phyloP scores from a whole-genome alignment of 1,140 invertebrate genomes.

The Drosophila biarmipes region DNA sequence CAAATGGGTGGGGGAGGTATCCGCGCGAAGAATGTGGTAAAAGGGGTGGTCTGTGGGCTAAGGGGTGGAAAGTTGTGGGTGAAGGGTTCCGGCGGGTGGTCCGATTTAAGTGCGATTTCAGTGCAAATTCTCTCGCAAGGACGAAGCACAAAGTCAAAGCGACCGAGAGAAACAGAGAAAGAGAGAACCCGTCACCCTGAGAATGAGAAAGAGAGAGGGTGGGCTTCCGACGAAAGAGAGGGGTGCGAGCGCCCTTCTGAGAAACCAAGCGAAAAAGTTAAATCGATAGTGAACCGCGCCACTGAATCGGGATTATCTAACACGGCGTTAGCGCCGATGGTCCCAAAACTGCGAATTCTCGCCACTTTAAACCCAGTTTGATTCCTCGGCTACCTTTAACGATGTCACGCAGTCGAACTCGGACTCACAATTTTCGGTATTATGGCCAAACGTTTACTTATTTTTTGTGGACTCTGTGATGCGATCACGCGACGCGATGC shows the following conservation, averaged over 20 bases:
- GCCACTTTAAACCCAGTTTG: background rate
- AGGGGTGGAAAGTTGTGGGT: constrained; percentile 2
- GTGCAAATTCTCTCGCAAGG: constrained; percentile 72
- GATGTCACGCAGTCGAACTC: constrained; percentile 11
- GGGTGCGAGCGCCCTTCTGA: constrained; percentile 33
- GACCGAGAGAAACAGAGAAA: constrained; percentile 25
- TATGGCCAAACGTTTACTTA: constrained; percentile 10
- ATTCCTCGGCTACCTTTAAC: constrained; percentile 8
- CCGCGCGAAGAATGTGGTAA: background rate
- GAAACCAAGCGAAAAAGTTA: constrained; percentile 62
- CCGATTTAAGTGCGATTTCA: constrained; percentile 48
- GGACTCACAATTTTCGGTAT: constrained; percentile 13
- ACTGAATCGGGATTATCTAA: constrained; percentile 72
- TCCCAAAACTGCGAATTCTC: constrained; percentile 6
- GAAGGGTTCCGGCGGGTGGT: constrained; percentile 14
- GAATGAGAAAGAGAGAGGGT: constrained; percentile 9
- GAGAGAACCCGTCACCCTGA: constrained; percentile 13
- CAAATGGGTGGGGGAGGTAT: constrained; percentile 7
- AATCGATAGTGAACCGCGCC: constrained; percentile 69
- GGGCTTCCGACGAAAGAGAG: constrained; percentile 16
- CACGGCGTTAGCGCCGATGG: constrained; percentile 21
- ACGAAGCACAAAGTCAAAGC: constrained; percentile 72
- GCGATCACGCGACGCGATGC: constrained; percentile 65
- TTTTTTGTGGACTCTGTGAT: constrained; percentile 21
- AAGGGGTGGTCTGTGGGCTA: background rate